Evolutionary conservation across 2,888 invertebrate genomes (phyloP), one percentile per base, ranked within the genome.

Genomic region (Trachelus stipa): DNA sequence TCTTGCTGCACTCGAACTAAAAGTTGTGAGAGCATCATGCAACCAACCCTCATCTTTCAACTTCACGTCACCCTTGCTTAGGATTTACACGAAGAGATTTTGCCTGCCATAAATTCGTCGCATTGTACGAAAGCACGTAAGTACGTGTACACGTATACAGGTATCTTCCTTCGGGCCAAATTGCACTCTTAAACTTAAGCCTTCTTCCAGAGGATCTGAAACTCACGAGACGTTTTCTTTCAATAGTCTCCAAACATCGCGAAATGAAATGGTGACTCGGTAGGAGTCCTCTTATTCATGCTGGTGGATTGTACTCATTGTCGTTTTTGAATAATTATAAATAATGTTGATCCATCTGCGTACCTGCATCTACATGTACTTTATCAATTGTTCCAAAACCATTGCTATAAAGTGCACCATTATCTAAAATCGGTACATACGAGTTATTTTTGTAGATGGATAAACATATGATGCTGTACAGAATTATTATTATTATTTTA

Each of bases 101-200:
- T 76, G 80, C 79, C 69, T 81, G 74, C 75, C 76, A 69, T 34
- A 79, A 83, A 83, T 83, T 83, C 81, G 76, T 34, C 69, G 81
- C 79, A 83, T 83, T 83, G 83, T 83, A 73, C 75, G 33, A 30
- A 12, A n/a, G 33, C 40, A 74, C 31, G 68, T 69, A 74, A 71
- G 30, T 15, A 37, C 73, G 68, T 76, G 31, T 56, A 79, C 75
- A 73, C 33, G 31, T 30, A 75, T 33, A 68, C 75, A 75, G 34
- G 73, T 82, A 82, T 84, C 84, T 81, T 82, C 81, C 79, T 33
- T 84, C 82, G 81, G 78, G 79, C 69, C 77, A 76, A 79, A 82
- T 84, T 83, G 80, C 81, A 74, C 81, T 81, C 82, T 80, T 77
- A 77, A 79, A 80, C 76, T 82, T 82, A 81, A 85, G 82, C 84